Evolutionary conservation across 1,140 invertebrate species (phyloP), one percentile per base, ranked within the genome.

Genomic region (Monochamus saltuarius): DNA sequence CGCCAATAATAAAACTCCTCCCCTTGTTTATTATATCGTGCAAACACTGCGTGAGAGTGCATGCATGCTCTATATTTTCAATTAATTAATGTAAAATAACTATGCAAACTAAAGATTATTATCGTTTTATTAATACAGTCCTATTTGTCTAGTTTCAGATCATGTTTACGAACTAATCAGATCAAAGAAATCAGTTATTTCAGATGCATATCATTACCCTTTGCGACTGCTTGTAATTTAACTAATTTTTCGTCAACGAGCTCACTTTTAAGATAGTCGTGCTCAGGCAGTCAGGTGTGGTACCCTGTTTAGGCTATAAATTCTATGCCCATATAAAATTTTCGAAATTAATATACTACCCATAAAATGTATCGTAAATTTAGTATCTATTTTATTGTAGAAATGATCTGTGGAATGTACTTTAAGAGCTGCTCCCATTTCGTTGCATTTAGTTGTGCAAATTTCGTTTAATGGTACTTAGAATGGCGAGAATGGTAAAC

Each of bases 21-120:
- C 22, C 22, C 22, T 29, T 29, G 22, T 29, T 29, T 29, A 29
- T 29, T 29, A 29, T 29, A 29, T 29, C 22, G 22, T 51, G 45
- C 47, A 40, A 40, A 42, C 45, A 39, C 35, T 58, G 36, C 56
- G 50, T 58, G 36, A 34, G 22, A 58, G 7, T 47, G 17, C 40
- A n/a, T 40, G 43, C 53, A 39, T 40, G 38, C 42, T 57, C 39
- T 56, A 56, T 56, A 45, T 56, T 43, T 56, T 56, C 53, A 56
- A 56, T 56, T 56, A 56, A 56, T 56, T 56, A 56, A 56, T 56
- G 53, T 16, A 45, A 56, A 56, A 56, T 45, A 56, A 45, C 53
- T 34, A 56, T 45, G 43, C 53, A 35, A 35, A 56, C 11, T 29
- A 16, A 35, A 56, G 53, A 56, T 56, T 34, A 29, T 56, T 56